These are phyloP conservation scores for Toxonevra muliebris DNA, from an alignment of 2,888 invertebrate species.

Conservation along the genomic window DNA sequence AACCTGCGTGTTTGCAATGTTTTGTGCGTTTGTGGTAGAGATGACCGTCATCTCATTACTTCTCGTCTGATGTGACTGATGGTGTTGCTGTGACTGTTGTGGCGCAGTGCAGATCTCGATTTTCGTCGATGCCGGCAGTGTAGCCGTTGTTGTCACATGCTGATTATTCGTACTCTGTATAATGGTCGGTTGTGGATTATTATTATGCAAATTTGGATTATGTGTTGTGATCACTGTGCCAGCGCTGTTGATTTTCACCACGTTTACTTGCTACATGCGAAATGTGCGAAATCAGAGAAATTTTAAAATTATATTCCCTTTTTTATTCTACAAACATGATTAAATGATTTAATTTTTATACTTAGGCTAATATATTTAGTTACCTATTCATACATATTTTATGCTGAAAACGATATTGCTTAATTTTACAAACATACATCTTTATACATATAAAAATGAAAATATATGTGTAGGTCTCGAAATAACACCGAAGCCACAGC, in stretches of 20 bases:
- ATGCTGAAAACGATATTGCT: too few relatives aligned
- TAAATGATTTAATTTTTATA: too few relatives aligned
- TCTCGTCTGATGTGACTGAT: conserved; percentile 40
- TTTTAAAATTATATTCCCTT: too few relatives aligned
- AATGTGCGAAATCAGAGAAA: too few relatives aligned
- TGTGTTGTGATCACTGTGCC: conserved; percentile 63
- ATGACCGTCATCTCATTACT: conserved; percentile 36
- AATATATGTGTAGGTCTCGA: too few relatives aligned
- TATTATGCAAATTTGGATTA: conserved; percentile 48
- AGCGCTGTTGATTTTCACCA: conserved; percentile 64
- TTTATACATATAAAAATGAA: too few relatives aligned
- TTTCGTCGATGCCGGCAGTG: conserved; percentile 60
- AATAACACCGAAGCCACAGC: too few relatives aligned
- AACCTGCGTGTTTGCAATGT: conserved; percentile 72
- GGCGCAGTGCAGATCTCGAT: conserved; percentile 63
- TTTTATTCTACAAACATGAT: too few relatives aligned
- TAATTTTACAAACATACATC: too few relatives aligned
- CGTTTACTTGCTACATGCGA: conserved; percentile 60
- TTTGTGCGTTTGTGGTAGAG: conserved; percentile 54
- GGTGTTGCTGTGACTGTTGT: conserved; percentile 37
- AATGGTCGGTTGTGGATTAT: conserved; percentile 54
- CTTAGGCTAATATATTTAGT: too few relatives aligned
- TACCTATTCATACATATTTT: too few relatives aligned
- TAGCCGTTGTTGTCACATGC: conserved; percentile 57
- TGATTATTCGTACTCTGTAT: conserved; percentile 63